Conservation (phyloP, 1,140 invertebrate genomes). For the Matsumurasca onukii region DNA sequence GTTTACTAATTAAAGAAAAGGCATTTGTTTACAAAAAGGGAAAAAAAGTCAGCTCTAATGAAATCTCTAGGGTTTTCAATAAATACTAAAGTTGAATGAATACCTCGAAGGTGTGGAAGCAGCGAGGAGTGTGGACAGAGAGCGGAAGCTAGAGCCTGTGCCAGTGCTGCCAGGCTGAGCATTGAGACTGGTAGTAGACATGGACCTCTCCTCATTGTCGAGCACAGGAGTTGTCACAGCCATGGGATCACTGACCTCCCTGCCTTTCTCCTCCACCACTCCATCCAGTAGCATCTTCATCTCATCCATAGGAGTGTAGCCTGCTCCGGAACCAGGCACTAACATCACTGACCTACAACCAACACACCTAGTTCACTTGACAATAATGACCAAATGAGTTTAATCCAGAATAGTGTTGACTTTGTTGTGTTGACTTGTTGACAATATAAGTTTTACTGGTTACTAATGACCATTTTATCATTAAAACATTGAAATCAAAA, state of each 20-base stretch:
- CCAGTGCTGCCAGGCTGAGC: constrained; percentile 26
- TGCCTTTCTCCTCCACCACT: not conserved
- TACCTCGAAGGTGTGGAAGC: not conserved
- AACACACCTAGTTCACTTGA: too few relatives aligned
- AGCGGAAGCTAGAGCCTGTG: constrained; percentile 29
- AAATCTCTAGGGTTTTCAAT: too few relatives aligned
- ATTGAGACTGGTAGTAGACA: constrained; percentile 22
- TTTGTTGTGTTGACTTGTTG: too few relatives aligned
- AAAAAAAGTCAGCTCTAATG: too few relatives aligned
- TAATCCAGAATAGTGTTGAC: too few relatives aligned
- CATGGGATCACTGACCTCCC: constrained; percentile 9
- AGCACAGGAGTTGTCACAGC: constrained; percentile 4
- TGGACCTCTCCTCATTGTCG: not conserved
- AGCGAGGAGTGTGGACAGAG: constrained; percentile 28
- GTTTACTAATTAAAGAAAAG: too few relatives aligned
- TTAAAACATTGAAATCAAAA: too few relatives aligned
- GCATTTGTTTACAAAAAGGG: too few relatives aligned
- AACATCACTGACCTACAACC: not conserved
- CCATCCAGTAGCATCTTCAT: not conserved
- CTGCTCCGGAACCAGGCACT: constrained; percentile 7
- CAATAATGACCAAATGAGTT: too few relatives aligned
- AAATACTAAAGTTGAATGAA: too few relatives aligned
- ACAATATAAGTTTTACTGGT: too few relatives aligned
- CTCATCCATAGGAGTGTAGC: constrained; percentile 10
- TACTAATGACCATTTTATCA: too few relatives aligned